Percentiles rank a stretch among this genome's conserved stretches.
phyloP scores from a whole-genome alignment of 2,888 invertebrate genomes.

The Bellardia pandia region DNA sequence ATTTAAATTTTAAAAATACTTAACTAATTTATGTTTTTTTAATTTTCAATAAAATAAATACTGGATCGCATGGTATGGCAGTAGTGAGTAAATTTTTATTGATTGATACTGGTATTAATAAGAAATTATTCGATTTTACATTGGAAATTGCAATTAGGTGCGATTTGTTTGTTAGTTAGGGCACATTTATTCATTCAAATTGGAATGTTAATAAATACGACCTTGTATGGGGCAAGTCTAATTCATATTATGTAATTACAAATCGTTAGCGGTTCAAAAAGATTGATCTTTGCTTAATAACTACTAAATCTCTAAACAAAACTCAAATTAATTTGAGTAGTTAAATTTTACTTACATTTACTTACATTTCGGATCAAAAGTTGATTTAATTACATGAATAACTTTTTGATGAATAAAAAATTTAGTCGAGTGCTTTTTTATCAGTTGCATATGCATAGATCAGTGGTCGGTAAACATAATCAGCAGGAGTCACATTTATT shows the following conservation, averaged over 20 bases:
- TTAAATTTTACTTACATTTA: too few species aligned
- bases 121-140: conserved; percentile 20
- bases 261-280: background rate
- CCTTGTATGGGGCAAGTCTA: conserved; percentile 8
- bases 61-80: background rate
- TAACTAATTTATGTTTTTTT: conserved; percentile 57
- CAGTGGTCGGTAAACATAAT: too few species aligned
- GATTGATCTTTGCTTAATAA: background rate
- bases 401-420: too few species aligned
- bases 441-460: too few species aligned
- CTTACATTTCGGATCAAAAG: too few species aligned
- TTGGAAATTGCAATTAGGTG: conserved; percentile 23
- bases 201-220: conserved; percentile 25
- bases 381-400: too few species aligned
- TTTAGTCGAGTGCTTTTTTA: too few species aligned
- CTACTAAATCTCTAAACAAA: background rate
- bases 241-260: background rate
- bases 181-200: conserved; percentile 2
- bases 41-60: conserved; percentile 54
- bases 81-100: conserved; percentile 27
- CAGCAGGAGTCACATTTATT: too few species aligned
- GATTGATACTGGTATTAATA: conserved; percentile 40
- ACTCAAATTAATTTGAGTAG: background rate
- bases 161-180: conserved; percentile 10
- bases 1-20: conserved; percentile 55